phyloP scores from a whole-genome alignment of 2,888 invertebrate genomes.

The Chironomus riparius region DNA sequence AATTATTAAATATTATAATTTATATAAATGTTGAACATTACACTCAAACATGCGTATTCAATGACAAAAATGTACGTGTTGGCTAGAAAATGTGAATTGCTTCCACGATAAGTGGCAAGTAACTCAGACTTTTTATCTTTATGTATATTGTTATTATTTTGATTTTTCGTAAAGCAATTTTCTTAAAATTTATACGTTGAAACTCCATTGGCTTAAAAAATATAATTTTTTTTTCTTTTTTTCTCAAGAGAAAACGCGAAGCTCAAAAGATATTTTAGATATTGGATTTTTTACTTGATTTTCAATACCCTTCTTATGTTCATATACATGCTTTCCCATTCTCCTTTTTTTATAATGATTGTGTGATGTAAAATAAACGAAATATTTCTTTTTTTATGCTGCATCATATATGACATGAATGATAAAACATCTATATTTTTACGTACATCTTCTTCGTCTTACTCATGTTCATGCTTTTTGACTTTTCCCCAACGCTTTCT shows the following conservation, averaged over 20 bases:
- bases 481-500: neutral
- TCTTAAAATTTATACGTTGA: conserved; percentile 20
- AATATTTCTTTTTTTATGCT: conserved; percentile 11
- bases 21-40: neutral
- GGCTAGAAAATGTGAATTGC: neutral
- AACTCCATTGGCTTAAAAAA: neutral
- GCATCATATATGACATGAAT: conserved; percentile 25
- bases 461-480: neutral
- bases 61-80: neutral
- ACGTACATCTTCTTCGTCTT: neutral
- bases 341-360: neutral
- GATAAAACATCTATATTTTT: conserved; percentile 26
- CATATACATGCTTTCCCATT: neutral
- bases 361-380: conserved; percentile 4
- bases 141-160: too few species aligned
- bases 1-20: too few species aligned
- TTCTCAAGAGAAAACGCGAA: neutral
- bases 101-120: too few species aligned
- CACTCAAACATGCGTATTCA: neutral
- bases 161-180: conserved; percentile 6
- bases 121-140: too few species aligned
- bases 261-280: neutral
- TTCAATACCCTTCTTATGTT: neutral
- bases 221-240: too few species aligned
- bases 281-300: conserved; percentile 4